Conservation (phyloP, 1,140 invertebrate species). For the Lordiphosa stackelbergi region DNA sequence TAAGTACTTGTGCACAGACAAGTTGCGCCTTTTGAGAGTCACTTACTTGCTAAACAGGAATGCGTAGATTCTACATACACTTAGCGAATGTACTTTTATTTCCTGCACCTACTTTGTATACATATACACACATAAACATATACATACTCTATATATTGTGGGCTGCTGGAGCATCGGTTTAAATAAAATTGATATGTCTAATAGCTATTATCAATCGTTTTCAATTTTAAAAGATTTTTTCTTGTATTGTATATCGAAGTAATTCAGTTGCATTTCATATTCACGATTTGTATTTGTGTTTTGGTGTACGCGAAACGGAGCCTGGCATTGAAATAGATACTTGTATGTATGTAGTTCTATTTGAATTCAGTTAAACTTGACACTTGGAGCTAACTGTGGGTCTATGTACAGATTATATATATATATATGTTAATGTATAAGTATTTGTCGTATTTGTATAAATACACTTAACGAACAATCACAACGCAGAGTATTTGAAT, state of each 20-base stretch:
- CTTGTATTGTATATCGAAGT: slow-evolving; percentile 63
- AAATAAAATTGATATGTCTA: slow-evolving; percentile 77
- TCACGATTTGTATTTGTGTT: slow-evolving; percentile 15
- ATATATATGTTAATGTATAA: slow-evolving; percentile 24
- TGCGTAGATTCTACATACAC: slow-evolving; percentile 37
- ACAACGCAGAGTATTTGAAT: slow-evolving; percentile 76
- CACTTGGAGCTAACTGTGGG: too few species aligned
- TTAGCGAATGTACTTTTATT: neutral
- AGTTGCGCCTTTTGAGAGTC: neutral
- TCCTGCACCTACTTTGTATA: slow-evolving; percentile 2
- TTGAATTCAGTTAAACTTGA: too few species aligned
- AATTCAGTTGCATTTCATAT: slow-evolving; percentile 46
- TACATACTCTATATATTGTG: slow-evolving; percentile 21
- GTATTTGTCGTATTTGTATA: slow-evolving; percentile 34
- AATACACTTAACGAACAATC: slow-evolving; percentile 76
- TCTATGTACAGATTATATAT: slow-evolving; percentile 2
- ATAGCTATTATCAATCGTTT: slow-evolving; percentile 77
- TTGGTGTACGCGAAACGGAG: slow-evolving; percentile 26
- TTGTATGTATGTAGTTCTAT: slow-evolving; percentile 4
- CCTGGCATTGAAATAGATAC: slow-evolving; percentile 2
- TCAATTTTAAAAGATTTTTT: slow-evolving; percentile 57
- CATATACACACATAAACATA: slow-evolving; percentile 22
- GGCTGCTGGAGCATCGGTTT: slow-evolving; percentile 33
- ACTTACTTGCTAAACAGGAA: slow-evolving; percentile 61
- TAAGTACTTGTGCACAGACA: too few species aligned